Base-by-base conservation (phyloP, 2,888 invertebrate genomes). In the Plagodis dolabraria region DNA sequence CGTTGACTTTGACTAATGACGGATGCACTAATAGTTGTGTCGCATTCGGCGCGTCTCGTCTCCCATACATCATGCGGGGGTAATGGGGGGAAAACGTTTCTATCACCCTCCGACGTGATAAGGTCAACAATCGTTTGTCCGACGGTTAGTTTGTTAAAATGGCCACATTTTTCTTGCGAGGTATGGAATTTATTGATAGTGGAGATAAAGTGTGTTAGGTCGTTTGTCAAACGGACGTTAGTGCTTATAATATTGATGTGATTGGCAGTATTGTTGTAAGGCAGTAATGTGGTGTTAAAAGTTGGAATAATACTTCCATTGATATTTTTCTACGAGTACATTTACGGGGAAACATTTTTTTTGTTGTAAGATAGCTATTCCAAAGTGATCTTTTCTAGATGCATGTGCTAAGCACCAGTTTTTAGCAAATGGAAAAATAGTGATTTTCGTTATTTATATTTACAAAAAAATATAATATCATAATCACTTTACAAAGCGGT, bases 1-100 rank as follows among this genome's bases (percentile, higher is more conserved):
- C 75, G 77, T 69, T 86, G 92, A 92, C 92, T 86, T 85, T 84
- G 93, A 93, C 90, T 91, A 93, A 93, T 93, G 93, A 93, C 86
- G 80, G 85, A 93, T 93, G 92, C 92, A 92, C 92, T 93, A 93
- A 93, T 93, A 93, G 93, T 92, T 85, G 87, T 87, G 88, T 88
- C 89, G 85, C 87, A 82, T 76, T 82, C 79, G 70, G 72, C 76
- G 76, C 76, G 70, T 59, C 69, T 55, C 67, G 68, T 55, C 69
- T 56, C 65, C 69, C 86, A 88, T 91, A 90, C 85, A 89, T 92
- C 92, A 91, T 88, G 83, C 80, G 81, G 82, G 87, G 83, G 85
- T 87, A 86, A 87, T 85, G 85, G 86, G 86, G 86, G 80, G 86
- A 83, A 87, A 87, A 85, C 82, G 79, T 73, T 81, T 78, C 82